A percentile compares a stretch with the other conserved stretches of the same genome.
Evolutionary conservation across 2,113 vertebrate genomes (phyloP).

Genomic region (Desmodus rotundus): DNA sequence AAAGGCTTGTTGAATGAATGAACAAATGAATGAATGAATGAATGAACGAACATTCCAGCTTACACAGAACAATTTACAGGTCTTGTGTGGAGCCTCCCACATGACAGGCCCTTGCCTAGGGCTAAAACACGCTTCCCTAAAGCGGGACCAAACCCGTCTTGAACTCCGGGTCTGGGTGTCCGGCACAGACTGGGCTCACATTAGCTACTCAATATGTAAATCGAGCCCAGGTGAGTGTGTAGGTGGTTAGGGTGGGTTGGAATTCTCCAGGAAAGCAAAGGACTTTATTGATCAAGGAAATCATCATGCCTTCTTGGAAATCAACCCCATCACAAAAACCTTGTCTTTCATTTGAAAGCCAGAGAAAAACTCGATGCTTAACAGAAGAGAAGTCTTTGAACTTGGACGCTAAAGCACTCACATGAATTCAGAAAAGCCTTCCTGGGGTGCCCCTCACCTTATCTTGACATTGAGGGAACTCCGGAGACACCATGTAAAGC

Average conservation of each 20-base stretch:
- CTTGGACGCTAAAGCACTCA: neutral
- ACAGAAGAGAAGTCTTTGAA: neutral
- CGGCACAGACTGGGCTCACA: neutral
- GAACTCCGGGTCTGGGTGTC: too few species aligned
- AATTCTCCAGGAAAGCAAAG: neutral
- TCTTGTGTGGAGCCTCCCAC: too few species aligned
- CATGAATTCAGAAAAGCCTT: neutral
- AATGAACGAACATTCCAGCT: neutral
- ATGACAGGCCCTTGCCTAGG: fast-evolving
- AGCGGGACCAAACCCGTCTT: neutral
- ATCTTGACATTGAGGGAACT: neutral
- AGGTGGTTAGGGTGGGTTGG: fast-evolving
- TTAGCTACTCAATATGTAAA: neutral
- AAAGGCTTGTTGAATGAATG: neutral
- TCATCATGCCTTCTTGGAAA: neutral
- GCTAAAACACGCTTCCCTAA: neutral
- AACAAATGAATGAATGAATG: neutral
- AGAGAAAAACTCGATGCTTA: neutral
- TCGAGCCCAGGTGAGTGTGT: neutral
- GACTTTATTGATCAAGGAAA: neutral
- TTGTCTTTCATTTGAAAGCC: neutral
- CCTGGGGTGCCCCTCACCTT: neutral
- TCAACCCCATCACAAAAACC: neutral
- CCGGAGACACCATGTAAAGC: neutral
- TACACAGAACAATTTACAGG: fast-evolving